A percentile compares a stretch with the other conserved stretches of the same genome.
phyloP scores from a whole-genome alignment of 2,113 vertebrate species.

The Ochotona princeps region DNA sequence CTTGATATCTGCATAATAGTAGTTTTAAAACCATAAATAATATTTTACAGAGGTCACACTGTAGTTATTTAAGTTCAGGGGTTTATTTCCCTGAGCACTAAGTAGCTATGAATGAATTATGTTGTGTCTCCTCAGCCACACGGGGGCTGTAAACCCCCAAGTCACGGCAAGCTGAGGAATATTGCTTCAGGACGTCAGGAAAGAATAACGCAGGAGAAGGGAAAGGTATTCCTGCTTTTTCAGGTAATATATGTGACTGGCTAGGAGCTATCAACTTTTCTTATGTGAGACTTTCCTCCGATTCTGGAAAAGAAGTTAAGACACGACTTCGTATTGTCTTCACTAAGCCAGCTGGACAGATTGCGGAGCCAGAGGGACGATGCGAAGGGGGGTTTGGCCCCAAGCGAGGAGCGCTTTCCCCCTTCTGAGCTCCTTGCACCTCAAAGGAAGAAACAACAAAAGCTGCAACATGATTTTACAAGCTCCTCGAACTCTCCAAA shows the following conservation, averaged over 20 bases:
- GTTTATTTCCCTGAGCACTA: constrained; percentile 87
- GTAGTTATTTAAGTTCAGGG: constrained; percentile 87
- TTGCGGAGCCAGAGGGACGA: not conserved
- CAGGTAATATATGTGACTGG: constrained; percentile 81
- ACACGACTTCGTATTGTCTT: not conserved
- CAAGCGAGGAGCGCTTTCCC: not conserved
- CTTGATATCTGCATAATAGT: constrained; percentile 84
- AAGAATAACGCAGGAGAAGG: constrained; percentile 86
- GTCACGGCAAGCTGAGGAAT: constrained; percentile 84
- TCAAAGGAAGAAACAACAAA: not conserved
- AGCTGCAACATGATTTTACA: not conserved
- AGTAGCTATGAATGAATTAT: constrained; percentile 89
- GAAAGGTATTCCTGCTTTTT: constrained; percentile 84
- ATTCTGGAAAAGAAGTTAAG: constrained; percentile 81
- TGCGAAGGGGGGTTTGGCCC: not conserved
- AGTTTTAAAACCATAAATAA: constrained; percentile 87
- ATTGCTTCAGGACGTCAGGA: constrained; percentile 85
- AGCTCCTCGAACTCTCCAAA: not conserved
- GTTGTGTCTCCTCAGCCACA: constrained; percentile 88
- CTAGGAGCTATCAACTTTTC: constrained; percentile 83
- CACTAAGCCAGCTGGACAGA: not conserved
- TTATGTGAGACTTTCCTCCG: constrained; percentile 77
- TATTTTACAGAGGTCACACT: constrained; percentile 88
- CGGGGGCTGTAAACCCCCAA: constrained; percentile 86
- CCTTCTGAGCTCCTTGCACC: not conserved